Base-by-base conservation (phyloP, 1,140 invertebrate species). In the Ceratina australensis region DNA sequence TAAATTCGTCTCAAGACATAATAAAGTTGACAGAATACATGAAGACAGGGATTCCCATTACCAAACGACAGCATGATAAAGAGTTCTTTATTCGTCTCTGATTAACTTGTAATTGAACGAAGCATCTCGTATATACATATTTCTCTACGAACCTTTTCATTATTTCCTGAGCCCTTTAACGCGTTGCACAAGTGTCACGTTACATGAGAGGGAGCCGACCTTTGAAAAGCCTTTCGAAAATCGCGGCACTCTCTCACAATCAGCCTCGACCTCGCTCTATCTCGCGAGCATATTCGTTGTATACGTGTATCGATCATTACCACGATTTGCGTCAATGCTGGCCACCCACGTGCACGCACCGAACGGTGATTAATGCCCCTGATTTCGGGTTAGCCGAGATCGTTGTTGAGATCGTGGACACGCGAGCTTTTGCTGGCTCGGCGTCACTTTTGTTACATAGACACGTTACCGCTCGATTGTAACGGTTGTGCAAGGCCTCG, bases 291-390 rank as follows among this genome's bases (percentile, higher is more conserved):
- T 33, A 33, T 33, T 20, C 59, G 49, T 52, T 16, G 66, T 33
- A 84, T 24, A 72, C 69, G 76, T 24, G 28, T 52, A 69, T 42
- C 54, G 76, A 69, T 72, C 78, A 79, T 82, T 82, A 79, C 65
- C 18, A 67, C 82, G 82, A 84, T 84, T 84, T 84, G 71, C 83
- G 83, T 85, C 83, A 85, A 73, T 84, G 74, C 60, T 64, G 79
- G 63, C 82, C 83, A 84, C 83, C 83, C 83, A 84, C 83, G 83
- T 84, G 78, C 54, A 63, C 81, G 67, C 76, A 75, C 82, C 81
- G 81, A 74, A 78, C 52, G 82, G 63, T 86, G 80, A 87, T 84
- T 86, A 84, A 87, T 87, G 84, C 74, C 75, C 80, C 78, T 80
- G 82, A 87, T 87, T 84, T 87, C 82, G 83, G 76, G 22, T 33